These are phyloP conservation scores for Loripinus fragilis DNA, from an alignment of 2,888 invertebrate species.

Conservation along the genomic window DNA sequence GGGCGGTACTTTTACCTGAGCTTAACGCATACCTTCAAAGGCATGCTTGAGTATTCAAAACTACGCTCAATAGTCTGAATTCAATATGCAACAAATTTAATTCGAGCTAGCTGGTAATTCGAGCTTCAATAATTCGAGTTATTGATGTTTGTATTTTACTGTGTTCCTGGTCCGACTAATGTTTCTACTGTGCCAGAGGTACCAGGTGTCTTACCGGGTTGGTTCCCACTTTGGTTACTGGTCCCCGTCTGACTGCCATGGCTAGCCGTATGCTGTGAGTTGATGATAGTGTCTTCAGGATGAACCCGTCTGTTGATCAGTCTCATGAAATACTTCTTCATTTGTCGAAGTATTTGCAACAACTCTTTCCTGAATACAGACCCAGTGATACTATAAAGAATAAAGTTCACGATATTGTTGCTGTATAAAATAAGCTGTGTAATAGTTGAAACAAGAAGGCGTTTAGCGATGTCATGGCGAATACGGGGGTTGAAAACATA, in stretches of 20 bases:
- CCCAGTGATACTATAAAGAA: background rate
- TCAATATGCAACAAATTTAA: too few species aligned
- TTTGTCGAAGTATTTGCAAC: background rate
- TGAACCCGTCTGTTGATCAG: background rate
- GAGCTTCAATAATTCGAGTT: too few species aligned
- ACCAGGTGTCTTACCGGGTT: too few species aligned
- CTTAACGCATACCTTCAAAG: too few species aligned
- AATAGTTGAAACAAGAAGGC: background rate
- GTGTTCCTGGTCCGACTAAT: background rate
- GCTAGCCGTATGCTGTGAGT: background rate
- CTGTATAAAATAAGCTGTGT: background rate
- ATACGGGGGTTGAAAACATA: background rate
- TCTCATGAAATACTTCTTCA: background rate
- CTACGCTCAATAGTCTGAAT: too few species aligned
- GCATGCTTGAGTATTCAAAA: too few species aligned
- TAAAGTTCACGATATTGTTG: slow-evolving; percentile 5
- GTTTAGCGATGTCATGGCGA: background rate
- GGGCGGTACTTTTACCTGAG: too few species aligned
- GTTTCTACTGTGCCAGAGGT: too few species aligned
- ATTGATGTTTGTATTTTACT: background rate
- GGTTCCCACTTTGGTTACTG: background rate
- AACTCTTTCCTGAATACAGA: background rate
- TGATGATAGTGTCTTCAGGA: background rate
- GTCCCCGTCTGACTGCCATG: background rate
- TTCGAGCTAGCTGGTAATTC: too few species aligned